Evolutionary conservation across 2,888 invertebrate genomes (phyloP), one percentile per base, ranked within the genome.

Genomic region (Nycteola revayana): DNA sequence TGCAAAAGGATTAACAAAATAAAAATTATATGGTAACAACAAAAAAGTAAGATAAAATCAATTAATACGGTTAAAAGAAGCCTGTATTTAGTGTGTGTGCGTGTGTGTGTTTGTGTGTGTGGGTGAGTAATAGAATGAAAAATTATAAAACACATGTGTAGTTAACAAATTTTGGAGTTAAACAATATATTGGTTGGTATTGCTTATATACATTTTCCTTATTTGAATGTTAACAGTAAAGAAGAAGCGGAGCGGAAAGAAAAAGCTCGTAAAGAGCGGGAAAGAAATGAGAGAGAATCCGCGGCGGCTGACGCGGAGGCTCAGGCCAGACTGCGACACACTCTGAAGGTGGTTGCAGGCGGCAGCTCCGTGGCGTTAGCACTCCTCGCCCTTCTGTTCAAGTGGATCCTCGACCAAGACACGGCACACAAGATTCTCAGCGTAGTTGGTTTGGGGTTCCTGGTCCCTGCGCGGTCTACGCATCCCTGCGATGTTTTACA

Each of bases 201-300:
- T n/a, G n/a, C n/a, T n/a, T n/a, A n/a, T n/a, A n/a, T n/a, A n/a
- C n/a, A n/a, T n/a, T n/a, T n/a, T n/a, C n/a, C n/a, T n/a, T n/a
- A n/a, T 14, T 14, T 36, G 4, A 28, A 7, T 11, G 0, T 27
- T 58, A 52, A 7, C 34, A 75, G 74, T 56, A 62, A 62, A 8
- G 70, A 71, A 44, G 73, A 74, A 33, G 29, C 38, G 21, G 61
- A 58, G 3, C 36, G 47, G 1, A 30, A 10, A 4, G 33, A n/a
- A 9, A 35, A 25, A 17, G 33, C 11, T 23, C 22, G 11, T 2
- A 14, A 3, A 6, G 10, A 21, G 20, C 10, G 28, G 28, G 42
- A 9, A 28, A 43, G 21, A 28, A 38, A 9, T 26, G 31, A 17
- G 10, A 28, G 10, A 28, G 22, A 7, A 18, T 11, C 21, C 20